phyloP scores from a whole-genome alignment of 2,113 vertebrate genomes.

The Lepisosteus osseus region DNA sequence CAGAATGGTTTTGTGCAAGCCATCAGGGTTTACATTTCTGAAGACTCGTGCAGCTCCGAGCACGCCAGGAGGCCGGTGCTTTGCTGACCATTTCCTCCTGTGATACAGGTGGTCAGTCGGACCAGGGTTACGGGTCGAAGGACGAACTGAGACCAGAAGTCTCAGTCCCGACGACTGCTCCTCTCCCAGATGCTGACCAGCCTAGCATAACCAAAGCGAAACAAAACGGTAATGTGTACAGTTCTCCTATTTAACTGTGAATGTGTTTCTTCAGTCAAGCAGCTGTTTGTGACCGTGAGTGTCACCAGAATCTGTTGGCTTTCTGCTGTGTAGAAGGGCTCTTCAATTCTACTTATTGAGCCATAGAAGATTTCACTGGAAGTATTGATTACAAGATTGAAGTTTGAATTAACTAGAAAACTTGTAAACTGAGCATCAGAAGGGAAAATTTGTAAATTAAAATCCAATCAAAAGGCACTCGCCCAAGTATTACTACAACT shows the following conservation, averaged over 20 bases:
- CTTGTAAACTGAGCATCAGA: too few relatives aligned
- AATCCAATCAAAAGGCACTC: too few relatives aligned
- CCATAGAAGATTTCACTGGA: too few relatives aligned
- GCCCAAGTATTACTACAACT: too few relatives aligned
- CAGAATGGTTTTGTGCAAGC: too few relatives aligned
- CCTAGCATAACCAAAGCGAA: constrained; percentile 36
- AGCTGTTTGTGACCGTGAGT: neutral
- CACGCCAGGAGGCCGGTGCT: neutral
- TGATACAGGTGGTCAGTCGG: constrained; percentile 70
- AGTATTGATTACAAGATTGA: too few relatives aligned
- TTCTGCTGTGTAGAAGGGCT: neutral
- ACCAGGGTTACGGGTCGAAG: constrained; percentile 86
- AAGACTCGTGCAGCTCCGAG: too few relatives aligned
- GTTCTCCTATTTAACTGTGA: neutral
- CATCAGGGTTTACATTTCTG: too few relatives aligned
- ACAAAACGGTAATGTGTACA: constrained; percentile 55
- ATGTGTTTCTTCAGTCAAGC: neutral
- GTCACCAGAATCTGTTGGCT: neutral
- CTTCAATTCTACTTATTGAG: neutral
- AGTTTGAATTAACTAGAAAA: too few relatives aligned
- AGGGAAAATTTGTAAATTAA: too few relatives aligned
- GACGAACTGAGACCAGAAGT: constrained; percentile 79
- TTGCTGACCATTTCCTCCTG: neutral
- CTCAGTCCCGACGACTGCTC: constrained; percentile 42
- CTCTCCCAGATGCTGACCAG: constrained; percentile 33